These are phyloP conservation scores for Campylomormyrus tamandua DNA, from an alignment of 2,113 vertebrate species.

Conservation along the genomic window DNA sequence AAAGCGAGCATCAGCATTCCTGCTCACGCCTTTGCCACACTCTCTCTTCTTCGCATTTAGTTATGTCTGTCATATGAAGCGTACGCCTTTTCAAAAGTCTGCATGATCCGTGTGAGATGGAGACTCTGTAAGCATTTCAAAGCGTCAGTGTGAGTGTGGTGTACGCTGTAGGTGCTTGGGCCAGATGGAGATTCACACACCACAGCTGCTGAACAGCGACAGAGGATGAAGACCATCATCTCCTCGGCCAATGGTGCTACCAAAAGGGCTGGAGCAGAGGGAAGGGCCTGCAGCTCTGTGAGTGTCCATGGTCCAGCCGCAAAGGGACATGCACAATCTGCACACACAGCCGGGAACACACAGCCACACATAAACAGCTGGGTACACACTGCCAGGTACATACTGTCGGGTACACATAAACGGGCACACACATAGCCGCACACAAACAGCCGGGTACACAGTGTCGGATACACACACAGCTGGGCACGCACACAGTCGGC, in stretches of 20 bases:
- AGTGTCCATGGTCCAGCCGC: slow-evolving; percentile 13
- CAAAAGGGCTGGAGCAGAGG: slow-evolving; percentile 37
- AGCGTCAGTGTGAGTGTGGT: not conserved
- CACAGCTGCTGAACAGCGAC: slow-evolving; percentile 22
- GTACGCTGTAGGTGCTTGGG: not conserved
- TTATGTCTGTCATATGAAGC: not conserved
- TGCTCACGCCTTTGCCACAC: not conserved
- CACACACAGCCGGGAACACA: not conserved
- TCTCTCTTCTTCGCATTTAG: not conserved
- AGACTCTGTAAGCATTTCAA: not conserved
- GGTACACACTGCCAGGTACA: not conserved
- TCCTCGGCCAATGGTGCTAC: slow-evolving; percentile 34
- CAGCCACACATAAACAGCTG: not conserved
- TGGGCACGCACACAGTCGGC: too few species aligned
- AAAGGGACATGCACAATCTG: slow-evolving; percentile 15
- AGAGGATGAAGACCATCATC: slow-evolving; percentile 38
- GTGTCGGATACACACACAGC: not conserved
- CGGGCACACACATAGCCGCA: not conserved
- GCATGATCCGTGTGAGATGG: not conserved
- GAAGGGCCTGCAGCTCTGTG: slow-evolving; percentile 24
- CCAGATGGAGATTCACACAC: not conserved
- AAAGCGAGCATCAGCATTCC: not conserved
- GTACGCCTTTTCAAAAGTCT: not conserved
- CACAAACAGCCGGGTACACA: not conserved
- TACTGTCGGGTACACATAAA: not conserved